Evolutionary conservation across 1,140 invertebrate species (phyloP), one percentile per base, ranked within the genome.

Genomic region (Eurosta solidaginis): DNA sequence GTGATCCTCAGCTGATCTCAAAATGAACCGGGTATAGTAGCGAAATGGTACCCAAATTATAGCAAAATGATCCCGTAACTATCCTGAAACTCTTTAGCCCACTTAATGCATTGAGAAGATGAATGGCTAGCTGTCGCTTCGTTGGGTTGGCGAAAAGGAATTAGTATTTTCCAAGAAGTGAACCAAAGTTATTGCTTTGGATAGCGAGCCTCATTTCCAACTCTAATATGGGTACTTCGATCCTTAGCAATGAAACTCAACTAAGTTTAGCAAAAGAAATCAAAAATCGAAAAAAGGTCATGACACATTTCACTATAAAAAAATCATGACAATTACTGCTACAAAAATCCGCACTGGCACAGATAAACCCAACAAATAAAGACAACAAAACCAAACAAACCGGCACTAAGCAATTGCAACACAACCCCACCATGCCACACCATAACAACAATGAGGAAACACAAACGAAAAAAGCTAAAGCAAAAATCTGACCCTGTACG

Each of bases 381-480:
- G 59, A 20, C 59, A n/a, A n/a, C n/a, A 36, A 40, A 40, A 10
- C 17, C 36, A 17, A 68, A 68, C 40, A 68, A 68, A 68, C 59
- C 59, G 40, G 59, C 59, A 29, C 59, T 33, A 29, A 68, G 40
- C 29, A 68, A 40, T 68, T 68, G 59, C 59, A 68, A 68, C 59
- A 68, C 33, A 22, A 42, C 2, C 59, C 33, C 50, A 49, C 50
- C 50, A 25, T 25, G 10, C 25, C n/a, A 0, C 45, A 52, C 59
- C 33, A 4, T 6, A 29, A 68, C n/a, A 10, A 6, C 17, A 1
- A 14, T 10, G 1, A 10, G n/a, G 17, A 9, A 29, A 3, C 52
- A 59, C 17, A 47, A 47, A 54, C n/a, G n/a, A n/a, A 20, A 25
- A 54, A 54, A 25, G 50, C 40, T 40, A n/a, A 2, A 20, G 59